phyloP scores from a whole-genome alignment of 1,140 invertebrate genomes.

The Oncopodura yosiiana region DNA sequence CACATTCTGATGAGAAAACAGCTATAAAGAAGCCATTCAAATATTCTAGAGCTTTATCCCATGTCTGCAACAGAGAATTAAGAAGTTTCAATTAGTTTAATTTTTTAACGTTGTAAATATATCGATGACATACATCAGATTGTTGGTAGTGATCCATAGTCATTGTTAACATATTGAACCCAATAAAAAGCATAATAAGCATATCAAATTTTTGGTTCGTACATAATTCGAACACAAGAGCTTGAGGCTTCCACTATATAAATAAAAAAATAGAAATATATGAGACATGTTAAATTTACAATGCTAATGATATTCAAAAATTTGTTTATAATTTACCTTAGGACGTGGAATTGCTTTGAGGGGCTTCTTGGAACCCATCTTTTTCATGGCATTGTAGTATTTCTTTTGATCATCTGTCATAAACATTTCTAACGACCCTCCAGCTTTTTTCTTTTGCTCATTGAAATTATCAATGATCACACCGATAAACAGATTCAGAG shows the following conservation, averaged over 20 bases:
- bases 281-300: not conserved
- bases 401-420: conserved; percentile 99
- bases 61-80: conserved; percentile 42
- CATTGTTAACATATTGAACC: conserved; percentile 98
- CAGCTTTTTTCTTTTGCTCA: conserved; percentile 98
- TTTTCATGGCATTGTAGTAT: conserved; percentile 99
- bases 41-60: conserved; percentile 72
- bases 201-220: conserved; percentile 99
- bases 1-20: conserved; percentile 94
- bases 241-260: conserved; percentile 84
- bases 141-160: conserved; percentile 92
- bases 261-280: conserved; percentile 10
- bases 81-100: not conserved
- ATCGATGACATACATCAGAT: conserved; percentile 43
- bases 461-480: conserved; percentile 99
- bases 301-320: not conserved
- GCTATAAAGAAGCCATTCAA: conserved; percentile 96
- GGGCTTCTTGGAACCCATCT: conserved; percentile 96
- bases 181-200: conserved; percentile 98
- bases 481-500: conserved; percentile 94
- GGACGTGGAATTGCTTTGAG: conserved; percentile 95
- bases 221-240: conserved; percentile 91
- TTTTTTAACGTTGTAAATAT: not conserved
- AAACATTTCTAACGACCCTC: conserved; percentile 97
- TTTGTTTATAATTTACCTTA: conserved; percentile 53